Evolutionary conservation across 2,797 vertebrate species (phyloP).

Genomic region (Sciurus carolinensis): DNA sequence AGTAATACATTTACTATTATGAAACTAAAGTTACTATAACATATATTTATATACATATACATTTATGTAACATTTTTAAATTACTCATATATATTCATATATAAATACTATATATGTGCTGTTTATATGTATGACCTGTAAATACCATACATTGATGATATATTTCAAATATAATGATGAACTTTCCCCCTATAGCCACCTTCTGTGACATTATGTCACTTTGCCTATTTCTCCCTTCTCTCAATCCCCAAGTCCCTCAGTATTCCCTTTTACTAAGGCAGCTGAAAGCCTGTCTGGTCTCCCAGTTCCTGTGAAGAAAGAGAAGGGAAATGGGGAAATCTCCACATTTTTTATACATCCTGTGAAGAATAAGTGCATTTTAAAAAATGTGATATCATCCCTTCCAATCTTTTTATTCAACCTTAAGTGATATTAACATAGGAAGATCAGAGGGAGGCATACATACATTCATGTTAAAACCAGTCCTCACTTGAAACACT

Average conservation of each 20-base stretch:
- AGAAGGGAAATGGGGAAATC: neutral
- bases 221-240: neutral
- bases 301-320: neutral
- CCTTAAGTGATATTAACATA: neutral
- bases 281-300: neutral
- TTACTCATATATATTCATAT: neutral
- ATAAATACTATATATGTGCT: neutral
- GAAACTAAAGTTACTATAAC: neutral
- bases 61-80: neutral
- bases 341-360: neutral
- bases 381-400: neutral
- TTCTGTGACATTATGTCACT: neutral
- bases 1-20: neutral
- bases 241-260: neutral
- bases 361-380: conserved; percentile 25
- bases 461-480: conserved; percentile 8
- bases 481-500: conserved; percentile 38
- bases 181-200: neutral
- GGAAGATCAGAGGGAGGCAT: neutral
- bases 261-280: neutral
- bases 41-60: neutral
- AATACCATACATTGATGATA: neutral
- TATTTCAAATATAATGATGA: neutral
- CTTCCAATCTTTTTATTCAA: neutral
- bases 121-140: neutral